A percentile compares a stretch with the other conserved stretches of the same genome.
Conservation (phyloP, 2,113 vertebrate genomes). For the Spilogale gracilis region DNA sequence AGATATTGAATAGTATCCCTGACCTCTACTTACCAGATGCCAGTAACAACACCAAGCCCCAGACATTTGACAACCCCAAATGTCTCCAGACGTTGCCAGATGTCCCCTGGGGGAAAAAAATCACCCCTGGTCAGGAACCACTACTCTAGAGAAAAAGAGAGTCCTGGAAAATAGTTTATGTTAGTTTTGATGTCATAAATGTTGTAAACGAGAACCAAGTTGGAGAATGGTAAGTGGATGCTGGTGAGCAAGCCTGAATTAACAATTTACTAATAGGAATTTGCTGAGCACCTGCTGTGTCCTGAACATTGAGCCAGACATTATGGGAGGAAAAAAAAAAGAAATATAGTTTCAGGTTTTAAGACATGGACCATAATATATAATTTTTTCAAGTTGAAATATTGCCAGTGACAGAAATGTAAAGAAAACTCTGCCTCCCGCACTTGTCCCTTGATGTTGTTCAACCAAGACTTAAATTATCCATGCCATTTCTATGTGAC, state of each 20-base stretch:
- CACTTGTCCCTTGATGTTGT: not conserved
- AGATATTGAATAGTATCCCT: no score
- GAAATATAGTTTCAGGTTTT: not conserved
- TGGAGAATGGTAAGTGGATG: not conserved
- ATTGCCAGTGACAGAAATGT: not conserved
- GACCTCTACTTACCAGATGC: not conserved
- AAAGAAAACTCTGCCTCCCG: slow-evolving; percentile 10
- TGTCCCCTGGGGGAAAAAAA: not conserved
- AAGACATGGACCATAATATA: not conserved
- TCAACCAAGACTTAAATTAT: not conserved
- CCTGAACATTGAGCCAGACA: not conserved
- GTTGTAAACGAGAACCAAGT: not conserved
- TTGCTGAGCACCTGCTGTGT: not conserved
- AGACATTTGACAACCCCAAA: not conserved
- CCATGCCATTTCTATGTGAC: not conserved
- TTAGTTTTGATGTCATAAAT: not conserved
- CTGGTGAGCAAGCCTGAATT: not conserved
- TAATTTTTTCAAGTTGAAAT: not conserved
- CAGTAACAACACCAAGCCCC: no score
- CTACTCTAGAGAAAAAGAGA: not conserved
- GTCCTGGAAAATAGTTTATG: not conserved
- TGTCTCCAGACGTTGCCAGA: not conserved
- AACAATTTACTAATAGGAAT: not conserved
- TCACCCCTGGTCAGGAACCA: not conserved
- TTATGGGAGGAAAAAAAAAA: not conserved